Evolutionary conservation across 2,888 invertebrate genomes (phyloP), one percentile per base, ranked within the genome.

Genomic region (Dromius quadrimaculatus): DNA sequence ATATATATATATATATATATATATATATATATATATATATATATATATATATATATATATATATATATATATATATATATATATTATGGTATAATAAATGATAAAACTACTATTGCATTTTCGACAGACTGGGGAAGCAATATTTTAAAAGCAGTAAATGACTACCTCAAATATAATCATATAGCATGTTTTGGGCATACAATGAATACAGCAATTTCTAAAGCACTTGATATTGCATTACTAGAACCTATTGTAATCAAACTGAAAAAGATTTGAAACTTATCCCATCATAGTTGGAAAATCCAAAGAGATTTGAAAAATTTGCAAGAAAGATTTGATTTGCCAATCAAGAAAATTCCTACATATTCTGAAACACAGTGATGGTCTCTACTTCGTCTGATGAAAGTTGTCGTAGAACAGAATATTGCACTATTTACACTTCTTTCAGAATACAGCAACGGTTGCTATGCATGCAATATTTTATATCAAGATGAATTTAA

Each of bases 401-500:
- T 47, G 3, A 13, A 47, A 13, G 13, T 13, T 9, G 8, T 50
- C 6, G 11, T 11, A 22, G 50, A 50, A 50, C 50, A 50, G 22
- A 9, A 50, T 22, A 8, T 50, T 8, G 17, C 11, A 8, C 9
- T 50, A 20, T 22, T 50, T 50, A 22, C 50, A 4, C 9, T 50
- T 8, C 23, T 50, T 1, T 11, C 9, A 3, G 28, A 50, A n/a
- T 50, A 22, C 20, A 28, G 22, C n/a, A 50, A 50, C 17, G 50
- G 50, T 6, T 22, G 13, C 11, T 50, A 50, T n/a, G 22, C n/a
- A n/a, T n/a, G n/a, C n/a, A n/a, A n/a, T n/a, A n/a, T n/a, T n/a
- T n/a, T n/a, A n/a, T n/a, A n/a, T n/a, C 22, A 50, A 23, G 28
- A 50, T 6, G 50, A 50, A 50, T 50, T 50, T 50, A 28, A 22